These are phyloP conservation scores for Gnathonemus echidnorhynchus DNA, from an alignment of 2,113 vertebrate species.

Conservation along the genomic window DNA sequence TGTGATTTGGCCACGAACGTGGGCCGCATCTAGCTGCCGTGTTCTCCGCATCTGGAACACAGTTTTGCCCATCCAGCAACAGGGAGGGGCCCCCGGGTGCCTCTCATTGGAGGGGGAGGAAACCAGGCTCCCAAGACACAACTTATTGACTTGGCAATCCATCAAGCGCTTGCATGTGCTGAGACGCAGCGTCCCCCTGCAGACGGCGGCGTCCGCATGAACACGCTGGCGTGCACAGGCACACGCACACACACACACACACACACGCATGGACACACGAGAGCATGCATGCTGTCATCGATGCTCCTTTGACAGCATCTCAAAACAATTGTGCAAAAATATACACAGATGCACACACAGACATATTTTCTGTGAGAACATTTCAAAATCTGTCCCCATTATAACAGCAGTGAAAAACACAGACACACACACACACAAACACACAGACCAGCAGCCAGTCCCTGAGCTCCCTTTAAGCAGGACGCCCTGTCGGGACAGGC, in stretches of 20 bases:
- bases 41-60: constrained; percentile 94
- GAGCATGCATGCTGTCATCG: not conserved
- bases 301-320: not conserved
- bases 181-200: constrained; percentile 70
- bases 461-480: not conserved
- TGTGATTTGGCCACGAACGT: not conserved
- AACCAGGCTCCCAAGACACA: constrained; percentile 98
- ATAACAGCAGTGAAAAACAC: not conserved
- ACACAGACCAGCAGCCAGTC: not conserved
- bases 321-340: not conserved
- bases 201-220: constrained; percentile 42
- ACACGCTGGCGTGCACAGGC: constrained; percentile 27
- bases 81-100: constrained; percentile 84
- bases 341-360: not conserved
- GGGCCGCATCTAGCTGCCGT: constrained; percentile 62
- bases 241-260: not conserved
- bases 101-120: constrained; percentile 99
- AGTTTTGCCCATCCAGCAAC: constrained; percentile 93
- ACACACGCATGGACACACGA: not conserved
- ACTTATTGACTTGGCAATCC: constrained; percentile 98
- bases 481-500: not conserved
- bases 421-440: not conserved
- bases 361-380: not conserved
- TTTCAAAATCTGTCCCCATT: not conserved
- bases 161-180: constrained; percentile 96